Evolutionary conservation across 2,888 invertebrate species (phyloP).

Genomic region (Aplocera efformata): DNA sequence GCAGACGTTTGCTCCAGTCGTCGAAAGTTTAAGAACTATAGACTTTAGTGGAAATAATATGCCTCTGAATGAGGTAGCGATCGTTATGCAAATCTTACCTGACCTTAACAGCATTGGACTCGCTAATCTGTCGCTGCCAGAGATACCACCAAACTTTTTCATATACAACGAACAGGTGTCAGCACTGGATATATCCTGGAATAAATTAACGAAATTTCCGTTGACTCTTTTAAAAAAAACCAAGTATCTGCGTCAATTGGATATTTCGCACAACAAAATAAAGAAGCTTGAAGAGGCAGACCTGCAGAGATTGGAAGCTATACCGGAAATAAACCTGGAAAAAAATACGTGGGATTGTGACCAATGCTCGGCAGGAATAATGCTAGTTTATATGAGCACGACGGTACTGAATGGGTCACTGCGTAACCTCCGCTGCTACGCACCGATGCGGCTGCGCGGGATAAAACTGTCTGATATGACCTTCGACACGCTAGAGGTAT

Average conservation of each 20-base stretch:
- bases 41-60: constrained; percentile 86
- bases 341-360: constrained; percentile 86
- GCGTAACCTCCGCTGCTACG: constrained; percentile 78
- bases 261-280: constrained; percentile 87
- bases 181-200: constrained; percentile 86
- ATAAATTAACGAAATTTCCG: constrained; percentile 82
- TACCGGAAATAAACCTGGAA: constrained; percentile 76
- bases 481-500: constrained; percentile 55
- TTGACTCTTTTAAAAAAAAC: constrained; percentile 78
- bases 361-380: constrained; percentile 81
- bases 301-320: constrained; percentile 79
- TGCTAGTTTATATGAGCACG: constrained; percentile 80
- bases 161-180: constrained; percentile 81
- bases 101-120: constrained; percentile 80
- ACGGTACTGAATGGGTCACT: constrained; percentile 73
- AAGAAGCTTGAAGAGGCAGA: constrained; percentile 81
- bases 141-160: constrained; percentile 80
- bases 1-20: constrained; percentile 80
- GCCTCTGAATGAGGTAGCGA: constrained; percentile 76
- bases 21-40: constrained; percentile 82
- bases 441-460: constrained; percentile 79
- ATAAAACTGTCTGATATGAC: constrained; percentile 49
- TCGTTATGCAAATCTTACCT: constrained; percentile 78
- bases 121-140: constrained; percentile 80
- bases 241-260: constrained; percentile 81